Evolutionary conservation across 2,888 invertebrate genomes (phyloP).

Genomic region (Blastobasis adustella): DNA sequence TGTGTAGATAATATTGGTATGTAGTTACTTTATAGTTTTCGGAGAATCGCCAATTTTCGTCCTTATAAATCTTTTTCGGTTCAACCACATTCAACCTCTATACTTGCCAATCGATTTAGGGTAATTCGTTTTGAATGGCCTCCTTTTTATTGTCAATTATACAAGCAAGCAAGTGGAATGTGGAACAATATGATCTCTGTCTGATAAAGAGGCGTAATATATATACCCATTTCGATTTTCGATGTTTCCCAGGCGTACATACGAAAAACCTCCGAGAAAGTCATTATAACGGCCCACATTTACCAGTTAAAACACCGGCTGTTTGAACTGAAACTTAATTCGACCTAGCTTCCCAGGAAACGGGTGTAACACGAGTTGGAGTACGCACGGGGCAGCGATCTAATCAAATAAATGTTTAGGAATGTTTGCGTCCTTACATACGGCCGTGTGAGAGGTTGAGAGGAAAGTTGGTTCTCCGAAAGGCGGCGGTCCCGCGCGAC

Average conservation of each 20-base stretch:
- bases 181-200: neutral
- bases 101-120: too few relatives aligned
- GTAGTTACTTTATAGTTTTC: too few relatives aligned
- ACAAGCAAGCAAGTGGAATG: neutral
- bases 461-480: conserved; percentile 39
- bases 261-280: too few relatives aligned
- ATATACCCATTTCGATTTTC: too few relatives aligned
- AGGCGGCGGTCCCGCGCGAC: conserved; percentile 15
- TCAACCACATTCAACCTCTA: too few relatives aligned
- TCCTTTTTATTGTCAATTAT: neutral
- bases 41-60: too few relatives aligned
- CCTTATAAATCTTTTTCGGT: too few relatives aligned
- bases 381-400: conserved; percentile 12
- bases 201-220: too few relatives aligned
- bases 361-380: conserved; percentile 13
- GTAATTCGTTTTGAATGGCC: neutral
- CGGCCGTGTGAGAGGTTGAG: conserved; percentile 25
- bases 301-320: too few relatives aligned
- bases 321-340: conserved; percentile 1
- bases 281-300: too few relatives aligned
- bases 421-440: conserved; percentile 32
- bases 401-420: conserved; percentile 31
- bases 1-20: too few relatives aligned
- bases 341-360: conserved; percentile 4
- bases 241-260: too few relatives aligned